Conservation (phyloP, 1,140 invertebrate genomes). For the Zaprionus tsacasi region DNA sequence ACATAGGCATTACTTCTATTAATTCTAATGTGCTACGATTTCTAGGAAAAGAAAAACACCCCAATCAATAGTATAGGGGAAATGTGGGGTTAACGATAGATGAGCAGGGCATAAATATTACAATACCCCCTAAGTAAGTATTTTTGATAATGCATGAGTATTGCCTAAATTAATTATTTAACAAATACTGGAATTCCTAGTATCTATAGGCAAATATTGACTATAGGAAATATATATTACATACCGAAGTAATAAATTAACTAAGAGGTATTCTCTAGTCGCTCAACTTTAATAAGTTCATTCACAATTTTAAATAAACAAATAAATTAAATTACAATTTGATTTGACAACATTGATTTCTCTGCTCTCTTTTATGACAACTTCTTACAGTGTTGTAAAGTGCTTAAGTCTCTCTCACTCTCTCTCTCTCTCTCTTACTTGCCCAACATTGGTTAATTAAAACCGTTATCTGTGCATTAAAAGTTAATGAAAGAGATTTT, state of each 20-base stretch:
- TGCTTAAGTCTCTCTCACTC: too few species aligned
- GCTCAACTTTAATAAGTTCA: too few species aligned
- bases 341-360: background rate
- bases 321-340: background rate
- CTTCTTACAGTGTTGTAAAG: too few species aligned
- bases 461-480: background rate
- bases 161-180: too few species aligned
- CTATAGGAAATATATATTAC: too few species aligned
- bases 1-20: background rate
- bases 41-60: background rate
- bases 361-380: background rate
- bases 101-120: background rate
- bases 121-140: background rate
- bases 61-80: too few species aligned
- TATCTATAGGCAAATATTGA: too few species aligned
- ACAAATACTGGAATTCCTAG: too few species aligned
- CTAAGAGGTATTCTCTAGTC: too few species aligned
- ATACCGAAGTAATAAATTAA: too few species aligned
- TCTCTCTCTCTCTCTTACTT: background rate
- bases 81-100: background rate
- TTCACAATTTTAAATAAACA: background rate
- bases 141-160: background rate
- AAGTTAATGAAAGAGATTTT: background rate
- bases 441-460: background rate
- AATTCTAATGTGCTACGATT: background rate